A percentile compares a stretch with the other conserved stretches of the same genome.
These are phyloP conservation scores for Meloidogyne floridensis DNA, from an alignment of 1,140 invertebrate species.

Conservation along the genomic window DNA sequence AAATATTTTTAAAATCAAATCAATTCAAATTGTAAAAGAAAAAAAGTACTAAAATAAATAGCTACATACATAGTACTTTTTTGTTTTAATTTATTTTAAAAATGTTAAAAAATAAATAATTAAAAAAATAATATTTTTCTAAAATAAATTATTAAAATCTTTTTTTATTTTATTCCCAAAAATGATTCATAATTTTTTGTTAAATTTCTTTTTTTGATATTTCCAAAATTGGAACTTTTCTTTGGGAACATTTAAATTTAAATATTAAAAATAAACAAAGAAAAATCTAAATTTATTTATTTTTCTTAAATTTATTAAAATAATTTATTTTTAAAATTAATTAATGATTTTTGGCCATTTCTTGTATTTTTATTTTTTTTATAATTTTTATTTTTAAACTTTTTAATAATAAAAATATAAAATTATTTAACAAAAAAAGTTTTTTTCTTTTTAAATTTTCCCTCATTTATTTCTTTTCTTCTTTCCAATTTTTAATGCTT, in stretches of 20 bases:
- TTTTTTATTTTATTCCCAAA: neutral
- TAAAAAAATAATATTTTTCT: too few species aligned
- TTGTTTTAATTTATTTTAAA: too few species aligned
- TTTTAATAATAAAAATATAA: neutral
- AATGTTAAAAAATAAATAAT: too few species aligned
- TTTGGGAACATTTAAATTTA: too few species aligned
- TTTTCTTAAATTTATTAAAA: neutral
- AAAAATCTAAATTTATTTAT: neutral
- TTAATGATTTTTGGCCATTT: neutral
- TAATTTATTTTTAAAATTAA: neutral
- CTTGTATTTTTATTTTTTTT: neutral
- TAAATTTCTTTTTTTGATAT: neutral
- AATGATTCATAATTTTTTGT: conserved; percentile 3
- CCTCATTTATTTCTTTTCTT: neutral
- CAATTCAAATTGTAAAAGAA: neutral
- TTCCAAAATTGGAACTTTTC: neutral
- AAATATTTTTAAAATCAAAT: conserved; percentile 8
- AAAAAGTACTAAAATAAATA: too few species aligned
- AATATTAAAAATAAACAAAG: neutral
- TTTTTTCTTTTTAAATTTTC: neutral
- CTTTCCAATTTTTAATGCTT: conserved; percentile 14
- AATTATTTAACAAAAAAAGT: neutral
- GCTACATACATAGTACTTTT: too few species aligned
- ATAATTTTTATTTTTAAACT: neutral
- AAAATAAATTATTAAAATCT: neutral